Evolutionary conservation across 2,888 invertebrate genomes (phyloP).

Genomic region (Phorcus lineatus): DNA sequence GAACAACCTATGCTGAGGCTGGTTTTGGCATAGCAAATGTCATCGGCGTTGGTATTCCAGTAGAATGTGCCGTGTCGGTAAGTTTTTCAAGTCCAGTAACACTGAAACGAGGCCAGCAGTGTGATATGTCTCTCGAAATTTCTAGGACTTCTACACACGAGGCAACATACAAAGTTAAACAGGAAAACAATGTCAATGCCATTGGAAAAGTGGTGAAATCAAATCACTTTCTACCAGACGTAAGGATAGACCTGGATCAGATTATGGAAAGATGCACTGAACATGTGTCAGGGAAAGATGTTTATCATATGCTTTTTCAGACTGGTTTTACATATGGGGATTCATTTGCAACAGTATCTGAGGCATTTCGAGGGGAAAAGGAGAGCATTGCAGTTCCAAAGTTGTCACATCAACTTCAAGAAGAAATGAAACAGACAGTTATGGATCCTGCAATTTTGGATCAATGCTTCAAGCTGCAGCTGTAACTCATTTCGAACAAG

Average conservation of each 20-base stretch:
- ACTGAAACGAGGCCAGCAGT: background rate
- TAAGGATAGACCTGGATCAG: conserved; percentile 29
- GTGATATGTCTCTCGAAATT: too few species aligned
- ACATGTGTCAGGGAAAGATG: conserved; percentile 13
- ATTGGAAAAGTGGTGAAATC: too few species aligned
- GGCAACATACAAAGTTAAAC: too few species aligned
- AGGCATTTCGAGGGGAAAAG: conserved; percentile 37
- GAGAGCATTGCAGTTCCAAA: conserved; percentile 47
- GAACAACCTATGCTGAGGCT: conserved; percentile 53
- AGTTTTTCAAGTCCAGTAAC: background rate
- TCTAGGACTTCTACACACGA: too few species aligned
- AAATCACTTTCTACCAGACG: background rate
- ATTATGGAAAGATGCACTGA: conserved; percentile 32
- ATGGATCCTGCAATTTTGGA: conserved; percentile 54
- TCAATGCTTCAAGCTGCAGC: conserved; percentile 51
- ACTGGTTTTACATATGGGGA: conserved; percentile 43
- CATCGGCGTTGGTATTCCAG: background rate
- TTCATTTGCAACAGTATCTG: conserved; percentile 33
- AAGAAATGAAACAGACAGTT: conserved; percentile 41
- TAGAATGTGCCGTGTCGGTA: background rate
- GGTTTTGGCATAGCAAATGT: conserved; percentile 44
- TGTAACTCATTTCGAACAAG: conserved; percentile 34
- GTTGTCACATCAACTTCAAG: conserved; percentile 38
- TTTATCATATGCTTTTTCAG: conserved; percentile 33
- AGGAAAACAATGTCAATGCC: too few species aligned